Evolutionary conservation across 1,140 invertebrate species (phyloP), one percentile per base, ranked within the genome.

Genomic region (Luehdorfia chinensis): DNA sequence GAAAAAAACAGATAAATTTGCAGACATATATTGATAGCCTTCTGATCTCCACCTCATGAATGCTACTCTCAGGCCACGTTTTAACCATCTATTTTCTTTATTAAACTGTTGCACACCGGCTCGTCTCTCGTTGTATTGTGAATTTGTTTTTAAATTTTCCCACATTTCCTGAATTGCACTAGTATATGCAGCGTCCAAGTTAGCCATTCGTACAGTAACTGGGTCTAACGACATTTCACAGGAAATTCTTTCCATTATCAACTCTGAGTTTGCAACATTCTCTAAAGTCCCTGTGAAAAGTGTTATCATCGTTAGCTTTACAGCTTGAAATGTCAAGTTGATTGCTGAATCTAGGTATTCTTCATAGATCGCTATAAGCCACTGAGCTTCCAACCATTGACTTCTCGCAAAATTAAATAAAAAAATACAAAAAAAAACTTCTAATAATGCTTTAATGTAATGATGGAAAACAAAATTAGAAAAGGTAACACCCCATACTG

Each of bases 241-340:
- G 0, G 94, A 90, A 51, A 96, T 92, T 66, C 95, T 93, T 61
- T 97, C 94, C 89, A 97, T 94, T 11, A 97, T 91, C 18, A 88
- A 89, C 75, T 97, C 96, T 11, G 91, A 90, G 58, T 92, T 87
- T 12, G 88, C 89, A 7, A 93, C 75, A 8, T 75, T 90, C 80
- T 94, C 93, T 3, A 90, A 79, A 1, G 90, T 88, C 14, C 91
- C 92, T 92, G 19, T n/a, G n/a, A n/a, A n/a, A n/a, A n/a, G n/a
- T n/a, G n/a, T n/a, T n/a, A n/a, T n/a, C n/a, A n/a, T n/a, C n/a
- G n/a, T n/a, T n/a, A n/a, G n/a, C n/a, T n/a, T n/a, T n/a, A n/a
- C n/a, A n/a, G n/a, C n/a, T n/a, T n/a, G n/a, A n/a, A n/a, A n/a
- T n/a, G n/a, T n/a, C n/a, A n/a, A n/a, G n/a, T n/a, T n/a, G n/a